These are phyloP conservation scores for Clanis bilineata DNA, from an alignment of 2,888 invertebrate species.

Conservation along the genomic window DNA sequence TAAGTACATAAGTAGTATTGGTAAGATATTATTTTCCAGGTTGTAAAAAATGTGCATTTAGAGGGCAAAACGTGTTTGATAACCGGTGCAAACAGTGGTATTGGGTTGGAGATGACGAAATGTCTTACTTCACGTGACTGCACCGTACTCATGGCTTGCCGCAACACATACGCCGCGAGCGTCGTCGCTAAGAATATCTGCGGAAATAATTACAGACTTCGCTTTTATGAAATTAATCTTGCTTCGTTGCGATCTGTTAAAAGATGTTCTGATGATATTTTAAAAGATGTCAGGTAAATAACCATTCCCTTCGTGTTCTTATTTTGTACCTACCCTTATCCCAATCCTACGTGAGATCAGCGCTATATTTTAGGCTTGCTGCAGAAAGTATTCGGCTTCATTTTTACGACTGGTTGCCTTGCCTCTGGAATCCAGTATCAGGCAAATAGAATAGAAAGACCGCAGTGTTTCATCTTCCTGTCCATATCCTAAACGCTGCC, in stretches of 20 bases:
- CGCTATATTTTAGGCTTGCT: too few species aligned
- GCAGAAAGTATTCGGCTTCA: too few species aligned
- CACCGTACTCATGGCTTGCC: conserved; percentile 92
- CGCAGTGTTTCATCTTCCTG: too few species aligned
- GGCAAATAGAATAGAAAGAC: too few species aligned
- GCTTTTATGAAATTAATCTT: conserved; percentile 58
- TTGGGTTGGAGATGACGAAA: conserved; percentile 94
- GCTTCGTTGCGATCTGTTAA: conserved; percentile 65
- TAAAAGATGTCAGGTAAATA: conserved; percentile 48
- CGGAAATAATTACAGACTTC: conserved; percentile 42
- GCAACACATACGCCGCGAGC: conserved; percentile 85
- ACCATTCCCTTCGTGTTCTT: background rate
- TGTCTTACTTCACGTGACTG: conserved; percentile 92
- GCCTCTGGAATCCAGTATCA: too few species aligned
- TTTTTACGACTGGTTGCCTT: too few species aligned
- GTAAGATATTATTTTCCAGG: conserved; percentile 50
- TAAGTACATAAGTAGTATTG: too few species aligned
- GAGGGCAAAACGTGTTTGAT: conserved; percentile 91
- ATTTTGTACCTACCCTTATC: too few species aligned
- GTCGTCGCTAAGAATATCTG: conserved; percentile 45
- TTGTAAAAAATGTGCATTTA: conserved; percentile 91
- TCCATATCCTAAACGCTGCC: too few species aligned
- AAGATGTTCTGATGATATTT: conserved; percentile 52
- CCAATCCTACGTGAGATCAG: too few species aligned
- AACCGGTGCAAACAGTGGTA: conserved; percentile 97